These are phyloP conservation scores for Cephus spinipes DNA, from an alignment of 2,888 invertebrate genomes.

Conservation along the genomic window DNA sequence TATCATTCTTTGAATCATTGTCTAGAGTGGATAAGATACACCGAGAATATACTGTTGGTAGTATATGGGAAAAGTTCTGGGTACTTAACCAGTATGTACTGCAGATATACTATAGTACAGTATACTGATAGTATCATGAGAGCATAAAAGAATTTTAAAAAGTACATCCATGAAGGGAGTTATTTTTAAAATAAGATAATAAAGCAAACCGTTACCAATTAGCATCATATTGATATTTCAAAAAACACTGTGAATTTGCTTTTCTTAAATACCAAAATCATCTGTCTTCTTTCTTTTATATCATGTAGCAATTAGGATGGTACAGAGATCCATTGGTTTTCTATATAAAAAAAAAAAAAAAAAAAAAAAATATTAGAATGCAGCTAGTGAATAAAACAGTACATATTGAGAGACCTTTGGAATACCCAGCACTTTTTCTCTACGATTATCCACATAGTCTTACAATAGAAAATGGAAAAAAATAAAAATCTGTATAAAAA, in stretches of 20 bases:
- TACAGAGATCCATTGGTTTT: too few species aligned
- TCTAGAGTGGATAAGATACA: background rate
- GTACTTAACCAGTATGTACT: background rate
- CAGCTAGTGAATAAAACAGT: background rate
- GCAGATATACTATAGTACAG: background rate
- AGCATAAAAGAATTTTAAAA: background rate
- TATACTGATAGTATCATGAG: background rate
- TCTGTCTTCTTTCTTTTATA: background rate
- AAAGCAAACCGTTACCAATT: background rate
- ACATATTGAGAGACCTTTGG: background rate
- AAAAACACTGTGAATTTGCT: background rate
- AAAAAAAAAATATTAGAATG: too few species aligned
- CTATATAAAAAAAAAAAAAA: too few species aligned
- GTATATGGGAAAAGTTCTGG: background rate
- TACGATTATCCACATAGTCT: slow-evolving; percentile 29
- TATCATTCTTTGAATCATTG: background rate
- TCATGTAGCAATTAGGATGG: too few species aligned
- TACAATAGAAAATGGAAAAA: slow-evolving; percentile 30
- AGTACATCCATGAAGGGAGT: background rate
- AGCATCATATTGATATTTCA: background rate
- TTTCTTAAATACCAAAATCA: background rate
- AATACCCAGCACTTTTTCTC: background rate
- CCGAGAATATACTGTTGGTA: background rate
- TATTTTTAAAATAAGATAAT: background rate
- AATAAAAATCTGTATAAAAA: slow-evolving; percentile 15